Conservation (phyloP, 2,797 vertebrate genomes). For the Falco peregrinus region DNA sequence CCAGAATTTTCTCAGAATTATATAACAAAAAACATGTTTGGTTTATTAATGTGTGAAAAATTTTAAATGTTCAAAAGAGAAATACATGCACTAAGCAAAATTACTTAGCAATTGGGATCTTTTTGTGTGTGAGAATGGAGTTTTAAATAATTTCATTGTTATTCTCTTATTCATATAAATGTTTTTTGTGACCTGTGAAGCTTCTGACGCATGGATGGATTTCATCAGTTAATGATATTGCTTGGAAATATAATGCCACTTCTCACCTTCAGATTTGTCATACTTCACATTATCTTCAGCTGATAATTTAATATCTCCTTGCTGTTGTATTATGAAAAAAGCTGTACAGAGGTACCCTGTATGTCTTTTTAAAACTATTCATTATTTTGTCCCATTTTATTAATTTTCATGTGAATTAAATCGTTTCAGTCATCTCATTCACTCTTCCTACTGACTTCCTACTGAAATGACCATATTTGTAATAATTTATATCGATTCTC, state of each 20-base stretch:
- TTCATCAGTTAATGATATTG: neutral
- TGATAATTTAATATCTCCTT: neutral
- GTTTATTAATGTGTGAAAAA: neutral
- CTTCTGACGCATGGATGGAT: neutral
- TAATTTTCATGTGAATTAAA: neutral
- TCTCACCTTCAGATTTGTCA: neutral
- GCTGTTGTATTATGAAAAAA: neutral
- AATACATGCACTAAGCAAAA: neutral
- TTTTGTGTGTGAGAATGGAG: neutral
- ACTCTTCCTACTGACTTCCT: neutral
- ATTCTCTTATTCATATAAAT: neutral
- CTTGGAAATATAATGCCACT: neutral
- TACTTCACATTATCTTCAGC: neutral
- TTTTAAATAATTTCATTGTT: neutral
- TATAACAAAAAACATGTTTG: neutral
- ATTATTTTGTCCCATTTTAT: neutral
- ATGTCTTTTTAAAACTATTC: neutral
- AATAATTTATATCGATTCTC: neutral
- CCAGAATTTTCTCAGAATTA: neutral
- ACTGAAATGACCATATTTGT: neutral
- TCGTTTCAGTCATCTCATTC: neutral
- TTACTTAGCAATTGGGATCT: neutral
- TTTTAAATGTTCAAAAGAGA: neutral
- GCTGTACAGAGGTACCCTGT: neutral
- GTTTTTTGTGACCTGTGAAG: neutral